A percentile compares a stretch with the other conserved stretches of the same genome.
phyloP scores from a whole-genome alignment of 1,140 invertebrate genomes.

The Dendrolimus punctatus region DNA sequence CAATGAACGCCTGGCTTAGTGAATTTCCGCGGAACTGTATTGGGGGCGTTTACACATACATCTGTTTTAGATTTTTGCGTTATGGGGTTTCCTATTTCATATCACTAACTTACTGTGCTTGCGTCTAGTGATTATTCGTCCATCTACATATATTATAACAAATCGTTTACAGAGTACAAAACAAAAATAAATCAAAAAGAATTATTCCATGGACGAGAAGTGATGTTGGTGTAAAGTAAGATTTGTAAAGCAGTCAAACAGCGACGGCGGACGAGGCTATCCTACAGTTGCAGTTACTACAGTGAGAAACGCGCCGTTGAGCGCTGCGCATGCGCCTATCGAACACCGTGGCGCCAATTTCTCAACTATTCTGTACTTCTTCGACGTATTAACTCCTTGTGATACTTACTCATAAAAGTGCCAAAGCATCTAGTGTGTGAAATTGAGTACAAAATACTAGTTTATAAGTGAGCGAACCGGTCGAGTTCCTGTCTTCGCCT shows the following conservation, averaged over 20 bases:
- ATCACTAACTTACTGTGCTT: too few relatives aligned
- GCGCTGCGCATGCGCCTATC: slow-evolving; percentile 48
- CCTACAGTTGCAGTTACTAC: slow-evolving; percentile 19
- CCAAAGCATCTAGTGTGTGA: slow-evolving; percentile 26
- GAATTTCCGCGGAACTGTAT: too few relatives aligned
- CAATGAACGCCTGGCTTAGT: too few relatives aligned
- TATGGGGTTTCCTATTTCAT: too few relatives aligned
- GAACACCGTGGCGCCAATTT: background rate
- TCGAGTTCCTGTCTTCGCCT: slow-evolving; percentile 7
- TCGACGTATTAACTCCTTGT: slow-evolving; percentile 10
- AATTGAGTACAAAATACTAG: slow-evolving; percentile 4
- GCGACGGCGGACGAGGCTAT: slow-evolving; percentile 37
- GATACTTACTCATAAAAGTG: slow-evolving; percentile 27
- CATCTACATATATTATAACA: too few relatives aligned
- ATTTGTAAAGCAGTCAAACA: background rate
- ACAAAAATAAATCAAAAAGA: too few relatives aligned
- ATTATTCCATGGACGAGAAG: too few relatives aligned
- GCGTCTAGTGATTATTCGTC: too few relatives aligned
- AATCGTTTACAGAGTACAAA: too few relatives aligned
- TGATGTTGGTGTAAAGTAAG: background rate
- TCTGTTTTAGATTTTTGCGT: too few relatives aligned
- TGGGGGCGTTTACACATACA: too few relatives aligned
- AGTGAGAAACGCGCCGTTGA: slow-evolving; percentile 51
- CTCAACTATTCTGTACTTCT: slow-evolving; percentile 1
- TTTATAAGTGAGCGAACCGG: slow-evolving; percentile 19